phyloP scores from a whole-genome alignment of 2,888 invertebrate genomes.

The Andrena fulva region DNA sequence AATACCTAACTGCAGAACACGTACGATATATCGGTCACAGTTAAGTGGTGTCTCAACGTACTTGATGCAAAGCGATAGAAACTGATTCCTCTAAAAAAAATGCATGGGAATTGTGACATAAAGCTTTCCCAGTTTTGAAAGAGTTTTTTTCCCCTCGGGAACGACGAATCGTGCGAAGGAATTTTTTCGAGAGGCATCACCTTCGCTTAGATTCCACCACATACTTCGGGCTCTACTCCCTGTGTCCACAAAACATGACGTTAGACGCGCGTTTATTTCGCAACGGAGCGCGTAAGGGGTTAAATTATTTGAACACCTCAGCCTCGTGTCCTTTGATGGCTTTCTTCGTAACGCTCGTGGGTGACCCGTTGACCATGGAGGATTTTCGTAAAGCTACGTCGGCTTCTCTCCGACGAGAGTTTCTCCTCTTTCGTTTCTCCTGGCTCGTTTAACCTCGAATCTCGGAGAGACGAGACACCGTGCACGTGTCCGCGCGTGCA shows the following conservation, averaged over 20 bases:
- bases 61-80: neutral
- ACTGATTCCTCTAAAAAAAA: neutral
- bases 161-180: neutral
- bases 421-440: conserved; percentile 61
- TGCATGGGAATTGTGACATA: neutral
- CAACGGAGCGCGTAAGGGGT: conserved; percentile 35
- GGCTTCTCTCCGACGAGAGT: conserved; percentile 42
- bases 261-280: conserved; percentile 27
- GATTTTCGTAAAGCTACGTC: conserved; percentile 54
- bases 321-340: conserved; percentile 34
- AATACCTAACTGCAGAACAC: neutral
- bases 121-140: neutral
- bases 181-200: neutral
- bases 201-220: neutral
- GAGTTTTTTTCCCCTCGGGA: neutral
- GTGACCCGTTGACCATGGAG: conserved; percentile 60
- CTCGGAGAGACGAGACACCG: neutral
- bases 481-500: conserved; percentile 7
- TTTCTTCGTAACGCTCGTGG: conserved; percentile 36
- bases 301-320: conserved; percentile 26
- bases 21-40: neutral
- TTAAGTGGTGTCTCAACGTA: neutral
- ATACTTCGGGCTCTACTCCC: neutral
- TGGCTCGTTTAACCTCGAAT: conserved; percentile 56
- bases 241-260: neutral